Percentiles rank a stretch among this genome's conserved stretches.
These are phyloP conservation scores for Chrysolina americana DNA, from an alignment of 2,888 invertebrate genomes.

Conservation along the genomic window DNA sequence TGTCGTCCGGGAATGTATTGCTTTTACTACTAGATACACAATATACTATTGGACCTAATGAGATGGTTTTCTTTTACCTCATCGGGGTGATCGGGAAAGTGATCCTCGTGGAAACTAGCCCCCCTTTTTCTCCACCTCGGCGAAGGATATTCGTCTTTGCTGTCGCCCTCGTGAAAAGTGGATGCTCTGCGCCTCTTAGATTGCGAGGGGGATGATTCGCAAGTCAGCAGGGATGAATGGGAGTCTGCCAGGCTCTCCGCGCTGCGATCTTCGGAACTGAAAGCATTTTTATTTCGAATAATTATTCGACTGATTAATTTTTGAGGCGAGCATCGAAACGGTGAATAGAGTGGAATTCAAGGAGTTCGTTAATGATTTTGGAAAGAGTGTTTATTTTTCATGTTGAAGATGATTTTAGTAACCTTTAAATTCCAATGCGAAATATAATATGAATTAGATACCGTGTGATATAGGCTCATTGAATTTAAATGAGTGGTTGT, in stretches of 20 bases:
- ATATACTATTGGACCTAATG: neutral
- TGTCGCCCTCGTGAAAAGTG: constrained; percentile 71
- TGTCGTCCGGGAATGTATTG: too few species aligned
- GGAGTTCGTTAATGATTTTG: too few species aligned
- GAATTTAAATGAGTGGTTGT: too few species aligned
- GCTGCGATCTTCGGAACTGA: constrained; percentile 59
- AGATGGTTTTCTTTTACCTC: neutral
- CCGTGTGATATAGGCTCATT: too few species aligned
- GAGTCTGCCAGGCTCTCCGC: constrained; percentile 63
- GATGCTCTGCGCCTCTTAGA: constrained; percentile 68
- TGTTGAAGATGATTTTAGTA: too few species aligned
- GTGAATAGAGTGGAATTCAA: too few species aligned
- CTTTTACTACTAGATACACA: too few species aligned
- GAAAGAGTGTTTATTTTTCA: too few species aligned
- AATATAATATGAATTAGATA: too few species aligned
- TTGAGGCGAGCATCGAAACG: too few species aligned
- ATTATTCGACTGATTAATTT: neutral
- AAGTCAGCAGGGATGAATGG: constrained; percentile 63
- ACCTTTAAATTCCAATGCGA: too few species aligned
- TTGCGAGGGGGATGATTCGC: constrained; percentile 62
- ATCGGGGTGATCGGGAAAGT: neutral
- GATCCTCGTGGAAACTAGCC: constrained; percentile 70
- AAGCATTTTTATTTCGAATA: constrained; percentile 37
- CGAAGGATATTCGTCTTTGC: constrained; percentile 64
- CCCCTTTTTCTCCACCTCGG: constrained; percentile 66